These are phyloP conservation scores for Oligia strigilis DNA, from an alignment of 2,888 invertebrate genomes.

Conservation along the genomic window DNA sequence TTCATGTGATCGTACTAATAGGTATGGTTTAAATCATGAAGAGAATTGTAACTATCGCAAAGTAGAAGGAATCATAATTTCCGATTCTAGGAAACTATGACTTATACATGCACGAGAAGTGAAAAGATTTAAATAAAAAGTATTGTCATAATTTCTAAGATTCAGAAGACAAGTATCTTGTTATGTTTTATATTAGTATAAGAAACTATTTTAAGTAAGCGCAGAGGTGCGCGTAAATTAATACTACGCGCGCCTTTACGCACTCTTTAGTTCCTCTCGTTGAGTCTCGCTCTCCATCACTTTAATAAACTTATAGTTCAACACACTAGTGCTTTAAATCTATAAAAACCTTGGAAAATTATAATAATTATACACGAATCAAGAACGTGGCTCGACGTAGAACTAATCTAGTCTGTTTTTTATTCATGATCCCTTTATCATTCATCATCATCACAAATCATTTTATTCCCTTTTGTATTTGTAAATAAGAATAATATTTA, in stretches of 20 bases:
- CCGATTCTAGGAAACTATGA: slow-evolving; percentile 55
- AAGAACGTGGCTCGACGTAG: slow-evolving; percentile 82
- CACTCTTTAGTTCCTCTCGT: slow-evolving; percentile 84
- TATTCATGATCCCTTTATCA: slow-evolving; percentile 65
- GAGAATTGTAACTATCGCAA: slow-evolving; percentile 46
- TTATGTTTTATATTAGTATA: slow-evolving; percentile 72
- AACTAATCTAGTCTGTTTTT: slow-evolving; percentile 89
- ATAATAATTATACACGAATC: slow-evolving; percentile 18
- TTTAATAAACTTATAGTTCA: slow-evolving; percentile 22
- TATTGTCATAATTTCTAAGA: slow-evolving; percentile 62
- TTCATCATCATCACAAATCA: slow-evolving; percentile 41
- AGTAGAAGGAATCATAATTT: slow-evolving; percentile 38
- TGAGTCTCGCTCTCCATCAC: slow-evolving; percentile 77
- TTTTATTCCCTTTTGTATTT: slow-evolving; percentile 49
- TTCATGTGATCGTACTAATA: background rate
- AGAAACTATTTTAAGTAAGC: slow-evolving; percentile 75
- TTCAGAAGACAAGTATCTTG: slow-evolving; percentile 61
- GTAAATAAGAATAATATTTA: slow-evolving; percentile 67
- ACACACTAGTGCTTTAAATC: slow-evolving; percentile 26
- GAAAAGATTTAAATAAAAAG: slow-evolving; percentile 3
- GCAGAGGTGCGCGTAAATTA: slow-evolving; percentile 79
- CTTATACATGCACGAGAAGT: slow-evolving; percentile 32
- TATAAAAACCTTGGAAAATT: slow-evolving; percentile 24
- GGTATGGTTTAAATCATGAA: background rate
- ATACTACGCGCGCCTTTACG: slow-evolving; percentile 81